Base-by-base conservation (phyloP, 2,797 vertebrate species). In the Sternotherus odoratus region DNA sequence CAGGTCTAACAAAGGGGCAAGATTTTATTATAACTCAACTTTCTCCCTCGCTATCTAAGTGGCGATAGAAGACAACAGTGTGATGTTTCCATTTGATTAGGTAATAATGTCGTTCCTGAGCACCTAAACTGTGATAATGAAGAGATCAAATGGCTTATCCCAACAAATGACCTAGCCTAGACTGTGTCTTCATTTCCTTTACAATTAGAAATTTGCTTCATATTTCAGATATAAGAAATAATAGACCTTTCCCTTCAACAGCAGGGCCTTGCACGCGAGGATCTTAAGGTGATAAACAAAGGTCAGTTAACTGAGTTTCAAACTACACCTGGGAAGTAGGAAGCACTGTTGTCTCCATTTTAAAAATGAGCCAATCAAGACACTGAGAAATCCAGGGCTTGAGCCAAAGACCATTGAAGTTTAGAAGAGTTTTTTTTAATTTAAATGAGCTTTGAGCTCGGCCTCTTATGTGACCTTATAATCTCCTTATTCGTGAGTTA, bases 1-100 rank as follows among this genome's bases (percentile, higher is more conserved):
- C 8, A n/a, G 46, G 17, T 66, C 84, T 94, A 30, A 3, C 81
- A 91, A 53, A 0, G 0, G 7, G 85, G 89, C 33, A 63, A 78
- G 85, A 11, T 78, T 90, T 89, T 90, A 24, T 69, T 63, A 56
- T 60, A 28, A 78, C 36, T 82, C 82, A 85, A 89, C 50, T 30
- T 1, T 94, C 60, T 82, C 49, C 43, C 94, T 90, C n/a, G 57
- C 92, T 92, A 87, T 78, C 78, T 88, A n/a, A 49, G 24, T 63
- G 60, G 60, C 49, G 86, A 69, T n/a, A 83, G 43, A 93, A 50
- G 92, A 85, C 90, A 54, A 90, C 50, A 30, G 13, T 48, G 17
- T 74, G 7, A 4, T 3, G 0, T 83, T 95, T 46, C 72, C 43
- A 46, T 46, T 28, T 81, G 75, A 88, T 87, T 79, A 81, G 72